Evolutionary conservation across 2,113 vertebrate genomes (phyloP), one percentile per base, ranked within the genome.

Genomic region (Beaufortia kweichowensis): DNA sequence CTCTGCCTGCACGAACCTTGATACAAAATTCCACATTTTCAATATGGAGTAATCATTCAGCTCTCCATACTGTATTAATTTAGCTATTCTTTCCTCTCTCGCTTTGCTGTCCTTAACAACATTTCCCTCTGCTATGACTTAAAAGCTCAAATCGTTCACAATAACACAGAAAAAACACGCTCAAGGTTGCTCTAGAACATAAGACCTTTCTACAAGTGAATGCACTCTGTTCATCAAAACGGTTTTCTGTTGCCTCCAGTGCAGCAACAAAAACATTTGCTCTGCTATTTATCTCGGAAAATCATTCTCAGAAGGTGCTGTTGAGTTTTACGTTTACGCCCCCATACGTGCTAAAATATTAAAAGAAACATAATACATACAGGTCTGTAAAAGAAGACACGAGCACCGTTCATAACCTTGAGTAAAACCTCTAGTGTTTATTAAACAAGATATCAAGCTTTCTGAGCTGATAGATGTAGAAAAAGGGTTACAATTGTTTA

Each of bases 161-260:
- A 61, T 29, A 39, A 29, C 53, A 11, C 55, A 43, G 39, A 61
- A 61, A 48, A 41, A 46, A 23, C 29, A 21, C 14, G 24, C 39
- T 73, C 70, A 73, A 61, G 70, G 70, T 73, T 73, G 56, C 70
- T 59, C 43, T 33, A 31, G 23, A 61, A 61, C 56, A 73, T 46
- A 61, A 29, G 35, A 73, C 39, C 23, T 61, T 60, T 61, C 69
- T 43, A 35, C 29, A 24, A 71, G 14, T 57, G 56, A 60, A 73
- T 46, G 70, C 56, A 61, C 55, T 73, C 56, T 46, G 55, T 60
- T 73, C 35, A 60, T 73, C 56, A 73, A 60, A 59, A 73, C 35
- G 46, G n/a, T n/a, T 8, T 59, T 59, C 57, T 71, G 21, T 39
- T 71, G 53, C 29, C 53, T 71, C 15, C 53, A 26, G 31, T 57